phyloP scores from a whole-genome alignment of 2,888 invertebrate genomes.

The Geotrupes spiniger region DNA sequence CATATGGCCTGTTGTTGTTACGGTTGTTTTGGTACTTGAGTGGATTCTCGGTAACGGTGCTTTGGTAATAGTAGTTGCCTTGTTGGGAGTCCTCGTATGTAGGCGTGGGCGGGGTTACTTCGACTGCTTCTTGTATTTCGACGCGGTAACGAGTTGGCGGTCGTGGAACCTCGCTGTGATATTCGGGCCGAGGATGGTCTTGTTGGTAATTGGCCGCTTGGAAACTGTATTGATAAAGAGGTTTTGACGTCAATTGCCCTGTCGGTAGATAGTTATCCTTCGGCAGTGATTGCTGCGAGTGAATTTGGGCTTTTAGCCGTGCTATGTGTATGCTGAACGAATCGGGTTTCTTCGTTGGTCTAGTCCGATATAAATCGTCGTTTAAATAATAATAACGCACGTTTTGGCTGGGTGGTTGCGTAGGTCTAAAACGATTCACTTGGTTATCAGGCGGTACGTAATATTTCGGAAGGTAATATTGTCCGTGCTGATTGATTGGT shows the following conservation, averaged over 20 bases:
- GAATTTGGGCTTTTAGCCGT: constrained; percentile 64
- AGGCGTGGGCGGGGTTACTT: constrained; percentile 39
- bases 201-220: constrained; percentile 58
- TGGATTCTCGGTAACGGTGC: constrained; percentile 38
- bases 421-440: constrained; percentile 24
- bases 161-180: constrained; percentile 33
- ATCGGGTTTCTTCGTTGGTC: constrained; percentile 49
- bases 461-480: constrained; percentile 17
- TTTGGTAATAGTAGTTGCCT: constrained; percentile 21
- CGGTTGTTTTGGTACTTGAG: constrained; percentile 32
- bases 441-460: constrained; percentile 8
- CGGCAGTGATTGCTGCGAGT: constrained; percentile 57
- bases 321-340: constrained; percentile 65
- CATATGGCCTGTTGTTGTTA: not conserved
- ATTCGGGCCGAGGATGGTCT: constrained; percentile 39
- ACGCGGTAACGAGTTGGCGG: constrained; percentile 44
- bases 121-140: constrained; percentile 47
- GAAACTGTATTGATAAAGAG: constrained; percentile 72
- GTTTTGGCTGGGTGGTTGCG: constrained; percentile 29
- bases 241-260: constrained; percentile 44
- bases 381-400: constrained; percentile 42
- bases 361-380: constrained; percentile 30
- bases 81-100: constrained; percentile 23
- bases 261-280: constrained; percentile 33
- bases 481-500: constrained; percentile 9